phyloP scores from a whole-genome alignment of 2,797 vertebrate species.

The Molossus alvarezi region DNA sequence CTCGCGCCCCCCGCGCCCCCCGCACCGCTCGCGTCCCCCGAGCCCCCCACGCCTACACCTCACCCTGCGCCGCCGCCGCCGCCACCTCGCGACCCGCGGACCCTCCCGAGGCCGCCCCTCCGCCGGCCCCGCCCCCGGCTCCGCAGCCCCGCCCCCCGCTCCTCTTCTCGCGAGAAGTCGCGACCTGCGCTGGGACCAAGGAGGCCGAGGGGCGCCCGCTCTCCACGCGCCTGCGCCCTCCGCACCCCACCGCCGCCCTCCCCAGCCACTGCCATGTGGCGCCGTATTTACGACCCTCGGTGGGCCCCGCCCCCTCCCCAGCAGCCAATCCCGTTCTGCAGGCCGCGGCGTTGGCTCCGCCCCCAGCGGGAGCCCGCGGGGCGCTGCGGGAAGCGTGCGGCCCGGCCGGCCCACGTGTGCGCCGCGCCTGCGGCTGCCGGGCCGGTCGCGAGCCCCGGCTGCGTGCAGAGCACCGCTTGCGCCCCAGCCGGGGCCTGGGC shows the following conservation, averaged over 20 bases:
- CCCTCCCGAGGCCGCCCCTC: not conserved
- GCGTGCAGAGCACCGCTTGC: not conserved
- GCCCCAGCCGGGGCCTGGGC: not conserved
- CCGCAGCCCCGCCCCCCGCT: not conserved
- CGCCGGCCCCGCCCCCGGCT: constrained; percentile 61
- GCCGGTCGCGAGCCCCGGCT: accelerated
- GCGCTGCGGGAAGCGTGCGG: not conserved
- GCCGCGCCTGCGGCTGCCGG: accelerated
- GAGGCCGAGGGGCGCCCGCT: not conserved
- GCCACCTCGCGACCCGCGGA: not conserved
- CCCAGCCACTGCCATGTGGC: constrained; percentile 74
- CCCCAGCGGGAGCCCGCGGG: not conserved
- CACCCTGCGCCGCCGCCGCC: not conserved
- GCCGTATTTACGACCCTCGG: constrained; percentile 73
- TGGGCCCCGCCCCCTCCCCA: not conserved
- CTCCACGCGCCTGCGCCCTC: constrained; percentile 69
- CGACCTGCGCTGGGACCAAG: not conserved
- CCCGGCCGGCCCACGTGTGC: accelerated
- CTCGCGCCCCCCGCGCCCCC: not conserved
- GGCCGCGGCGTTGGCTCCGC: not conserved
- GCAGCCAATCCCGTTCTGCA: constrained; percentile 60
- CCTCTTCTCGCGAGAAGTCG: constrained; percentile 83
- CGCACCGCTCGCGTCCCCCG: not conserved
- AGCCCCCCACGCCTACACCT: not conserved
- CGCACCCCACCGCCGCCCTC: not conserved